phyloP scores from a whole-genome alignment of 2,888 invertebrate species.

The Ornithoptera alexandrae region DNA sequence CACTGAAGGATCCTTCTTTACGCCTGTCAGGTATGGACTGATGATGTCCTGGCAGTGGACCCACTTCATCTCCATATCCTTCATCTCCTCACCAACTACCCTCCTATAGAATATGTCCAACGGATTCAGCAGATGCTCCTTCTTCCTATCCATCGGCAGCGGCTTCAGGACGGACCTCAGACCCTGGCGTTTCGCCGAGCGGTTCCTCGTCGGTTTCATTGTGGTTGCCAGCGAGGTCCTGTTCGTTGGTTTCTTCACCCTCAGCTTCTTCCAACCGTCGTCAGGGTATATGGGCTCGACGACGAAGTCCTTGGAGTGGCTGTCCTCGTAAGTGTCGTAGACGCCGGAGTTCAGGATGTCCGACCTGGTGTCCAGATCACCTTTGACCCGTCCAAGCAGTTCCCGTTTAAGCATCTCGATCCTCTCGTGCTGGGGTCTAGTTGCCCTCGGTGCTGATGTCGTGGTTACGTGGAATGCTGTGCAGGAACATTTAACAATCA shows the following conservation, averaged over 20 bases:
- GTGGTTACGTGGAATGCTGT: not conserved
- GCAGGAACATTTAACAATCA: not conserved
- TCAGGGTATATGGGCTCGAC: conserved; percentile 28
- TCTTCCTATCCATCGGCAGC: conserved; percentile 11
- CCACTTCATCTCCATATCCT: conserved; percentile 37
- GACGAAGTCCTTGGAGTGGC: conserved; percentile 20
- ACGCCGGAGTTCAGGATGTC: not conserved
- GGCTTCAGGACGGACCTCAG: conserved; percentile 1
- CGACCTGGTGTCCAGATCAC: not conserved
- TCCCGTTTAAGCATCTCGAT: not conserved
- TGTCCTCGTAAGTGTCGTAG: conserved; percentile 12
- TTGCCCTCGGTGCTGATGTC: not conserved
- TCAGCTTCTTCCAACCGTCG: not conserved
- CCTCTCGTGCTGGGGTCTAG: not conserved
- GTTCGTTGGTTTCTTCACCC: conserved; percentile 21
- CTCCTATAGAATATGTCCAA: conserved; percentile 39
- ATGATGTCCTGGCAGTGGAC: conserved; percentile 47
- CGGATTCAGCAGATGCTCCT: conserved; percentile 29
- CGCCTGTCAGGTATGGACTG: conserved; percentile 46
- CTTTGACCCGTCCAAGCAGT: not conserved
- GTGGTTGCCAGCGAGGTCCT: not conserved
- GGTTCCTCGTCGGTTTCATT: not conserved
- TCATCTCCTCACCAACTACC: conserved; percentile 24
- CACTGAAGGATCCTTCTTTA: conserved; percentile 34
- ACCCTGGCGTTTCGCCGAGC: conserved; percentile 1